phyloP scores from a whole-genome alignment of 1,140 invertebrate species.

The Leptinotarsa undecemlineata region DNA sequence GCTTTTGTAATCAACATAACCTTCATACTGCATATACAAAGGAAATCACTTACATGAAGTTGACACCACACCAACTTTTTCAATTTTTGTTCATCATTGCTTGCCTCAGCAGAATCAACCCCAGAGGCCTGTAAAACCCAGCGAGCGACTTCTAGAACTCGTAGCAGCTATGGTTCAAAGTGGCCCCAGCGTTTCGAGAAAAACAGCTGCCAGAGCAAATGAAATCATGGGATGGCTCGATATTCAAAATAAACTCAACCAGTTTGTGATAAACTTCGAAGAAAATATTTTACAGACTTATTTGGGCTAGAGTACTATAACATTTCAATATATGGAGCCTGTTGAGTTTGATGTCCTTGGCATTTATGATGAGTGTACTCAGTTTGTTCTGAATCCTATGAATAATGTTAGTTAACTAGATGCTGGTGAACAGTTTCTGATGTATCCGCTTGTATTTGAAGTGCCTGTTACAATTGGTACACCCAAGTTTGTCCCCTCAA shows the following conservation, averaged over 20 bases:
- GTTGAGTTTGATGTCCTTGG: not conserved
- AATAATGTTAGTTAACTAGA: conserved; percentile 33
- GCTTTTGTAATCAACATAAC: too few species aligned
- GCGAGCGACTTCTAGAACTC: conserved; percentile 45
- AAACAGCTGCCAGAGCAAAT: conserved; percentile 33
- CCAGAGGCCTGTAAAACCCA: conserved; percentile 37
- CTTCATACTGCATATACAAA: too few species aligned
- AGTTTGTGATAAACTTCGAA: not conserved
- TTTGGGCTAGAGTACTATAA: not conserved
- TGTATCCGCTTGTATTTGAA: conserved; percentile 48
- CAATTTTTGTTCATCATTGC: conserved; percentile 53
- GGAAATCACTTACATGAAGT: conserved; percentile 48
- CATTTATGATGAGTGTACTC: conserved; percentile 33
- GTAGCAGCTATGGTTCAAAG: conserved; percentile 49
- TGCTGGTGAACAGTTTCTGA: conserved; percentile 41
- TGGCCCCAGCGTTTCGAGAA: conserved; percentile 40
- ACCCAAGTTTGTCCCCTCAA: conserved; percentile 38
- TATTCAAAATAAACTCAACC: conserved; percentile 3
- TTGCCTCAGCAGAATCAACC: conserved; percentile 46
- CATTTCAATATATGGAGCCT: not conserved
- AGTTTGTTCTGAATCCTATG: conserved; percentile 38
- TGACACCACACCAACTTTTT: conserved; percentile 38
- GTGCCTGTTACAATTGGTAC: conserved; percentile 38
- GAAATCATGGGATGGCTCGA: conserved; percentile 24
- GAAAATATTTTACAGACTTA: conserved; percentile 12